Conservation (phyloP, 1,140 invertebrate species). For the Pogonognathellus flavescens region DNA sequence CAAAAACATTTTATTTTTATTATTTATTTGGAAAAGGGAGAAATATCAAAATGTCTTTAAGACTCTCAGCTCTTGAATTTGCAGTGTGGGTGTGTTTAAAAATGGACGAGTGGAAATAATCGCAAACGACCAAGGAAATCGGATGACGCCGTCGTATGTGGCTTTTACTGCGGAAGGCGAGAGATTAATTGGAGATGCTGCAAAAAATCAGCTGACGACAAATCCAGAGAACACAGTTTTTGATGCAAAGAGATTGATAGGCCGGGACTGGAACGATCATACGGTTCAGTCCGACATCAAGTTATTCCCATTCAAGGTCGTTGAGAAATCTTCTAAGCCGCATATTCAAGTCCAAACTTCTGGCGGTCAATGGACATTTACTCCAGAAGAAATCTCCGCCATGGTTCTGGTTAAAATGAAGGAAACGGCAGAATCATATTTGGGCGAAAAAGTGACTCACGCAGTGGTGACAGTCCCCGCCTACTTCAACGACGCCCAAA, state of each 20-base stretch:
- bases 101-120: constrained; percentile 98
- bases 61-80: no score
- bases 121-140: constrained; percentile 97
- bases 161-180: constrained; percentile 96
- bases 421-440: constrained; percentile 96
- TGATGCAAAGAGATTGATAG: constrained; percentile 96
- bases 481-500: constrained; percentile 98
- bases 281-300: constrained; percentile 95
- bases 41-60: no score
- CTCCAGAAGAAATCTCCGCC: constrained; percentile 97
- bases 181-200: constrained; percentile 96
- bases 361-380: constrained; percentile 88
- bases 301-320: constrained; percentile 90
- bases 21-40: no score
- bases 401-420: constrained; percentile 99
- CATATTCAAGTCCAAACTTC: constrained; percentile 79
- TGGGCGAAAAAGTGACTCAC: constrained; percentile 94
- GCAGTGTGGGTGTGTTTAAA: constrained; percentile 97
- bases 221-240: constrained; percentile 98
- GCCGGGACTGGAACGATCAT: constrained; percentile 90
- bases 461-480: constrained; percentile 99
- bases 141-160: constrained; percentile 97
- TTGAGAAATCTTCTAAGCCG: constrained; percentile 88
- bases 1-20: no score
- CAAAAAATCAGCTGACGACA: constrained; percentile 97